These are phyloP conservation scores for Lamproptera curius DNA, from an alignment of 2,888 invertebrate genomes.

Conservation along the genomic window DNA sequence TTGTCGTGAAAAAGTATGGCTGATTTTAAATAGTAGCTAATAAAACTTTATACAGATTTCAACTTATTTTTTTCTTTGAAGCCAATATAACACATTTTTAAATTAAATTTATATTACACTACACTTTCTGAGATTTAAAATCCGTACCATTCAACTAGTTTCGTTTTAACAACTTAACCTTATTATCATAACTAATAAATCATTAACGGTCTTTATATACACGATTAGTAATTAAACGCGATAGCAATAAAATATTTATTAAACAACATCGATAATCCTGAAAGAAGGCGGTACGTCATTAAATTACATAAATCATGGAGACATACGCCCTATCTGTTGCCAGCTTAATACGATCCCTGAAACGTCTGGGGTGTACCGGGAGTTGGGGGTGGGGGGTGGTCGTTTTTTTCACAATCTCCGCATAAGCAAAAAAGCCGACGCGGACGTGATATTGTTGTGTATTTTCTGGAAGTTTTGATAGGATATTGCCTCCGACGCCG, in stretches of 20 bases:
- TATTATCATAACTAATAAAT: too few species aligned
- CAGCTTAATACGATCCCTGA: conserved; percentile 71
- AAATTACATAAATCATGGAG: conserved; percentile 69
- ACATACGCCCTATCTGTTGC: conserved; percentile 76
- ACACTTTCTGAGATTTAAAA: too few species aligned
- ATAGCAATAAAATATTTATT: conserved; percentile 5
- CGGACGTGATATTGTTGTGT: conserved; percentile 28
- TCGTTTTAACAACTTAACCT: too few species aligned
- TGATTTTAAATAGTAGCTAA: too few species aligned
- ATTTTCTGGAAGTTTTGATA: conserved; percentile 32
- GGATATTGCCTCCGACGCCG: conserved; percentile 25
- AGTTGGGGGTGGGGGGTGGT: conserved; percentile 28
- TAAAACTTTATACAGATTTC: too few species aligned
- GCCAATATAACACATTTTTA: too few species aligned
- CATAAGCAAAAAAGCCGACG: conserved; percentile 24
- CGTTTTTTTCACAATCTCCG: conserved; percentile 41
- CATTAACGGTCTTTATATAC: too few species aligned
- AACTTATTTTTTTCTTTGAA: too few species aligned
- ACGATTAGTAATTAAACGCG: too few species aligned
- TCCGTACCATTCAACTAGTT: too few species aligned
- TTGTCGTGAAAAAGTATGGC: too few species aligned
- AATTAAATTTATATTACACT: too few species aligned
- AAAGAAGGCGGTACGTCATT: conserved; percentile 40
- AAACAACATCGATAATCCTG: conserved; percentile 23
- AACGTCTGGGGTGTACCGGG: conserved; percentile 34